Conservation (phyloP, 2,113 vertebrate species). For the Ceyx margarethae region DNA sequence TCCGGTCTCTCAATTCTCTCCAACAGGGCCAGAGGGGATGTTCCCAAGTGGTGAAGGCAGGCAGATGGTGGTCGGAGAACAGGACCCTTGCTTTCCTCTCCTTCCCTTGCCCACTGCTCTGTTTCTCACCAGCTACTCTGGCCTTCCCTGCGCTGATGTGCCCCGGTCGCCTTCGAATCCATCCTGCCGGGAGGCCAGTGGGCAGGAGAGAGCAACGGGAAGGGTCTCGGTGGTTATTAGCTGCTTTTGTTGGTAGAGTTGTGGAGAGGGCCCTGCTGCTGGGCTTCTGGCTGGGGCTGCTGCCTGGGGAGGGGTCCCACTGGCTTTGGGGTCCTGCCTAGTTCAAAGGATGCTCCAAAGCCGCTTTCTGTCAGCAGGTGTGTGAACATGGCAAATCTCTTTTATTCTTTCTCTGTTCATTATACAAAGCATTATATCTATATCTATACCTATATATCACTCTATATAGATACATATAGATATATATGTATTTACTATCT, state of each 20-base stretch:
- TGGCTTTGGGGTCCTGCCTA: constrained; percentile 73
- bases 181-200: neutral
- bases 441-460: constrained; percentile 74
- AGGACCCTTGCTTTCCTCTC: neutral
- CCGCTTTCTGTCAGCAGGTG: constrained; percentile 80
- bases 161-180: constrained; percentile 9
- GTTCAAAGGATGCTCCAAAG: constrained; percentile 77
- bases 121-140: constrained; percentile 40
- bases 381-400: constrained; percentile 80
- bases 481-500: constrained; percentile 75
- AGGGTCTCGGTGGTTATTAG: constrained; percentile 21
- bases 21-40: constrained; percentile 18
- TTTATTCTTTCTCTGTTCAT: constrained; percentile 78
- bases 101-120: constrained; percentile 20
- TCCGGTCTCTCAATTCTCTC: constrained; percentile 32
- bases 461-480: constrained; percentile 75
- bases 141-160: neutral
- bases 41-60: constrained; percentile 26
- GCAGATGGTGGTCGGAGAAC: neutral
- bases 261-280: constrained; percentile 63
- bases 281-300: constrained; percentile 50
- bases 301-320: constrained; percentile 63
- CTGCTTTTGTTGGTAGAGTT: constrained; percentile 43
- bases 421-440: constrained; percentile 76
- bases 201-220: neutral